Evolutionary conservation across 1,140 invertebrate species (phyloP), one percentile per base, ranked within the genome.

Genomic region (Drosophila jambulina): DNA sequence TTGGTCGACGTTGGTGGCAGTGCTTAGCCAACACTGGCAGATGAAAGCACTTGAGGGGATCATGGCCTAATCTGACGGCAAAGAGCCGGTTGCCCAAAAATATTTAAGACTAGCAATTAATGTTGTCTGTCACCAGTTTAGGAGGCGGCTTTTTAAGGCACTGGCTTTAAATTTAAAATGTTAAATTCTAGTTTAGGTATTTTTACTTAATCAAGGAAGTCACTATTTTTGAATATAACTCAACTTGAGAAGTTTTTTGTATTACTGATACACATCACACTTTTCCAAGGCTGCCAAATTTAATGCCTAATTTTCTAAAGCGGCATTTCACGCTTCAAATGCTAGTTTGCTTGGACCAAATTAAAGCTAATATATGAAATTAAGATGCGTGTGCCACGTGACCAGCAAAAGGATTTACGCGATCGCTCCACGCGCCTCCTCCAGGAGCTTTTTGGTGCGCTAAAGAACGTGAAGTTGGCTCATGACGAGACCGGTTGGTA

Each of bases 401-500:
- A 19, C n/a, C 60, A 60, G 1, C 21, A 21, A 23, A 4, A 19
- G 9, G 27, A 53, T 13, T 27, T 70, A 7, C 42, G 34, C 42
- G 19, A 23, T 27, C 12, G 61, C 32, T 36, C 32, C 3, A 13
- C 32, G 9, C 27, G 21, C 2, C 40, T 62, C 2, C 64, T 78
- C 0, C 17, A 36, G 3, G 4, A 59, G 8, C 45, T 38, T 5
- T 29, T 75, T 6, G 51, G 61, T 0, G 7, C 7, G 13, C 4
- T 61, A 0, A 42, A n/a, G 2, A 49, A 3, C 1, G 23, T 23
- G 21, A 27, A 43, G 3, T 10, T 53, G 4, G 5, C 9, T 3
- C 4, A 51, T 29, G 23, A 25, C 34, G 21, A 27, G 45, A n/a
- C 56, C 21, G 13, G 32, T 29, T 92, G 91, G 91, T 91, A 75